phyloP scores from a whole-genome alignment of 2,113 vertebrate species.

The Oncorhynchus mykiss region DNA sequence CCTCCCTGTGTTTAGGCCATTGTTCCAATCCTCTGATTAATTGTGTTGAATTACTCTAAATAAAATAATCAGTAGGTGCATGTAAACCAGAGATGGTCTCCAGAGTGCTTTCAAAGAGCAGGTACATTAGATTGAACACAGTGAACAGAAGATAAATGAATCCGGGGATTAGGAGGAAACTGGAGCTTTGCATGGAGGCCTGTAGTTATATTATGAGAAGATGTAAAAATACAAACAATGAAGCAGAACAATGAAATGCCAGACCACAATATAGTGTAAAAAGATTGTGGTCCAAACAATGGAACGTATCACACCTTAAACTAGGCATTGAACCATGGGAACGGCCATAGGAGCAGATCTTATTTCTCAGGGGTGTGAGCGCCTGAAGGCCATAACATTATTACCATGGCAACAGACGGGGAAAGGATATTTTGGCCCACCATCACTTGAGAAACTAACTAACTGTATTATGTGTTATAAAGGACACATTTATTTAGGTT shows the following conservation, averaged over 20 bases:
- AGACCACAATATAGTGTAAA: neutral
- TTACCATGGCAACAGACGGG: neutral
- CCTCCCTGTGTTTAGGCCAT: neutral
- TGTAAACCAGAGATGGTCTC: neutral
- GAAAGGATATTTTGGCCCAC: neutral
- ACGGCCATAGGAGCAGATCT: neutral
- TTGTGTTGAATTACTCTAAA: neutral
- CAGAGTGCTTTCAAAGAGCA: neutral
- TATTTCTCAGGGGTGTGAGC: neutral
- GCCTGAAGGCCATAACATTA: neutral
- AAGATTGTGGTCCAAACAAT: neutral
- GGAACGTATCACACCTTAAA: neutral
- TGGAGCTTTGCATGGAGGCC: neutral
- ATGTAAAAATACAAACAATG: neutral
- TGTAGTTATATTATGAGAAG: neutral
- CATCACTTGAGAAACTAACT: neutral
- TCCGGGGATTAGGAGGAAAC: slow-evolving; percentile 27
- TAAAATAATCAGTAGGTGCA: neutral
- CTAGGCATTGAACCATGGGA: neutral
- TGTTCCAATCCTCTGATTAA: neutral
- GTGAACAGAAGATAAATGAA: neutral
- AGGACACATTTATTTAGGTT: neutral
- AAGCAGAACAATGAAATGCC: neutral
- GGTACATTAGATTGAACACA: neutral
- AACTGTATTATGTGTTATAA: neutral